Base-by-base conservation (phyloP, 1,140 invertebrate genomes). In the Meteorus sp. region DNA sequence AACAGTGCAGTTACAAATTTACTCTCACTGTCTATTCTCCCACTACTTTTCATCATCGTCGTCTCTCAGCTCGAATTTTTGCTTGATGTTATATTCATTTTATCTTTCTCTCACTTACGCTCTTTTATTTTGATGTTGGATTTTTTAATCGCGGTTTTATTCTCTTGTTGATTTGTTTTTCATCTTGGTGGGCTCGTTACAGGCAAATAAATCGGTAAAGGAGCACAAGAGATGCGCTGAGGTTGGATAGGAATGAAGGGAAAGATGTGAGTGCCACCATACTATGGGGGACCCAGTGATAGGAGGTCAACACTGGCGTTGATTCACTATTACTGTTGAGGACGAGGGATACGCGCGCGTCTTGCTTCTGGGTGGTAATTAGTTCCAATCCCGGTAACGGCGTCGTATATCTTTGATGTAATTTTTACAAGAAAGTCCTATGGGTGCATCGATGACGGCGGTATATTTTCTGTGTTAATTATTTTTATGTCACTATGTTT, bases 341-440 rank as follows among this genome's bases (percentile, higher is more conserved):
- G 50, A 54, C 59, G 61, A 52, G 27, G 50, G 50, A 69, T 71
- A 66, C 59, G 54, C 65, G 70, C 66, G 69, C n/a, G n/a, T n/a
- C n/a, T 71, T 61, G 74, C 73, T 77, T 69, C 74, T 75, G 74
- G 74, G 75, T 74, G 74, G 75, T 73, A 77, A 77, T 76, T 77
- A 77, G 73, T 68, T 76, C 69, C 73, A 77, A 75, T 75, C 72
- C 66, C 51, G 41, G 69, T 75, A 75, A 77, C 68, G 60, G 67
- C 72, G 72, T 76, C 75, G 68, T 77, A 77, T 77, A 76, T 77
- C 72, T 76, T 54, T 65, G 47, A 56, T 50, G 60, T 62, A 66
- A 72, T 76, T 75, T 76, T 75, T 76, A 70, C 65, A 39, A 3
- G 60, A 25, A 50, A 47, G 19, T 56, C 39, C 19, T 52, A n/a